These are phyloP conservation scores for Zosterops japonicus DNA, from an alignment of 2,113 vertebrate genomes.

Conservation along the genomic window DNA sequence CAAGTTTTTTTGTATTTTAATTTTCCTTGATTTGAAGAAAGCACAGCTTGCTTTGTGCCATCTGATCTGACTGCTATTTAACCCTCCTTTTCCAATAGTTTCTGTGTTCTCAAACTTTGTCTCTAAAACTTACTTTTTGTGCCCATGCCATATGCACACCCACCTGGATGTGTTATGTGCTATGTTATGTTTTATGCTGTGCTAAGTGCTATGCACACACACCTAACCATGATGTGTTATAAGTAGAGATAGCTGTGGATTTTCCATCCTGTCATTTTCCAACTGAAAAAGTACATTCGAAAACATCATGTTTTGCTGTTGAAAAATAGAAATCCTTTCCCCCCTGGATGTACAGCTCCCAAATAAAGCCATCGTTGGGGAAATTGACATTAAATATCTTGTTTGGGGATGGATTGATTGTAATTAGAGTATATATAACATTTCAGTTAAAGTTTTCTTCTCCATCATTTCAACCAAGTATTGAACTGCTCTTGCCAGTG, in stretches of 20 bases:
- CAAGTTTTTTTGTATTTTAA: background rate
- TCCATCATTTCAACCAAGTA: background rate
- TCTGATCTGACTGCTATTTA: constrained; percentile 23
- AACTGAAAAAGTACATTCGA: constrained; percentile 43
- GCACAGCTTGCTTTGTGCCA: background rate
- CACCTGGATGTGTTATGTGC: constrained; percentile 71
- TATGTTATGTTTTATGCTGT: constrained; percentile 72
- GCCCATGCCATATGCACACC: constrained; percentile 67
- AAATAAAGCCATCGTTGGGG: background rate
- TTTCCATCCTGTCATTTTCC: constrained; percentile 69
- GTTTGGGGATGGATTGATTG: background rate
- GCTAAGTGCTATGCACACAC: constrained; percentile 68
- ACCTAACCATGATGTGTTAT: constrained; percentile 69
- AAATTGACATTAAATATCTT: background rate
- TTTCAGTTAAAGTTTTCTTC: background rate
- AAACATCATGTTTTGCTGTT: constrained; percentile 48
- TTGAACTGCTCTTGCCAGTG: background rate
- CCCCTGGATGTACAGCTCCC: background rate
- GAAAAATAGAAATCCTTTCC: constrained; percentile 22
- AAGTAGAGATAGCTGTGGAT: constrained; percentile 69
- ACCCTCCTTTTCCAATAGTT: constrained; percentile 44
- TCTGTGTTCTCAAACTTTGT: constrained; percentile 66
- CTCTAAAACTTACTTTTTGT: constrained; percentile 65
- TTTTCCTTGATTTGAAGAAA: background rate
- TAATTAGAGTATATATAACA: background rate